A percentile compares a stretch with the other conserved stretches of the same genome.
Evolutionary conservation across 2,888 invertebrate genomes (phyloP).

Genomic region (Drosophila paranaensis): DNA sequence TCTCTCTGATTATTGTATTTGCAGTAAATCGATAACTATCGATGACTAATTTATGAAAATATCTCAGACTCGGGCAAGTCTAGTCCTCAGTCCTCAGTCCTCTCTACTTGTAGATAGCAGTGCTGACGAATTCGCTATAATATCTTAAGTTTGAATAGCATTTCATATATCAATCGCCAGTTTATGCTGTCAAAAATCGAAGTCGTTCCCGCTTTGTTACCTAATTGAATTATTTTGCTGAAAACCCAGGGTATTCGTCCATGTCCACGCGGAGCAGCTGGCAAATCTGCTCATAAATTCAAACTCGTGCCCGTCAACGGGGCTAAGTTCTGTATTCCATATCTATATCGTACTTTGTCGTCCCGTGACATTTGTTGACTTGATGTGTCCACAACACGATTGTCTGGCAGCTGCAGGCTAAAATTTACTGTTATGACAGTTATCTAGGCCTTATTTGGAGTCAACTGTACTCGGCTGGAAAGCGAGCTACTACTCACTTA

Average conservation of each 20-base stretch:
- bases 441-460: slow-evolving; percentile 41
- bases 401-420: slow-evolving; percentile 47
- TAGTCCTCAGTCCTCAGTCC: neutral
- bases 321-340: slow-evolving; percentile 24
- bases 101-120: neutral
- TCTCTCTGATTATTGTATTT: neutral
- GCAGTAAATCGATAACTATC: neutral
- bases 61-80: no score
- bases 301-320: slow-evolving; percentile 58
- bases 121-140: neutral
- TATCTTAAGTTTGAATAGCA: slow-evolving; percentile 6
- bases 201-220: neutral
- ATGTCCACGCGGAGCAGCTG: slow-evolving; percentile 12
- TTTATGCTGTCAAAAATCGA: slow-evolving; percentile 3
- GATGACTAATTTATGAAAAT: no score
- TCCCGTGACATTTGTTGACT: slow-evolving; percentile 68
- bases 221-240: slow-evolving; percentile 2
- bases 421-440: slow-evolving; percentile 43
- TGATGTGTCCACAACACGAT: neutral
- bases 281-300: slow-evolving; percentile 62
- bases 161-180: slow-evolving; percentile 13
- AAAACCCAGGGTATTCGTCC: slow-evolving; percentile 4
- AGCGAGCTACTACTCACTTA: neutral
- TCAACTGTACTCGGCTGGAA: slow-evolving; percentile 13
- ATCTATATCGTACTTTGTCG: slow-evolving; percentile 49